Base-by-base conservation (phyloP, 2,113 vertebrate species). In the Hypocryptadius cinnamomeus region DNA sequence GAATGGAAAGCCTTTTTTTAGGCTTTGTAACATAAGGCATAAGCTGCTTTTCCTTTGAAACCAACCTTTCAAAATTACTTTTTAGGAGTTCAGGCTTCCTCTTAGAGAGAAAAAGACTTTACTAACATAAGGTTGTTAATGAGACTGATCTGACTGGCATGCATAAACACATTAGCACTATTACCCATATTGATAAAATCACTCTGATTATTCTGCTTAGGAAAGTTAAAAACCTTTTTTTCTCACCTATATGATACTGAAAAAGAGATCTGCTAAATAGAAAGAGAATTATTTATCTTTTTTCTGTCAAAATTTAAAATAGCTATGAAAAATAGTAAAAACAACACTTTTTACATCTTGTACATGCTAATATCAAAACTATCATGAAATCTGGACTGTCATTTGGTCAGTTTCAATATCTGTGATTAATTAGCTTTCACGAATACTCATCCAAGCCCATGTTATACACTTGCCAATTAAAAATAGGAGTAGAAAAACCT, bases 11-110 rank as follows among this genome's bases (percentile, higher is more conserved):
- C 33, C 86, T 95, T 74, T 28, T 66, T 83, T 81, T 66, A 72
- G 39, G 37, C 54, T 87, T 59, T 66, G 25, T 22, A 85, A 53
- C 56, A 79, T 24, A 68, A 85, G 63, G n/a, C 33, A 66, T 66
- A 79, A 87, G 39, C 30, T 65, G 25, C 28, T 80, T 91, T 82
- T 92, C 20, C 44, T 96, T 85, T 91, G n/a, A 91, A 95, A 91
- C 5, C 42, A 59, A 82, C 45, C 31, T 85, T 79, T 87, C 63
- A 87, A 89, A 92, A 91, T 79, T 3, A 94, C 53, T 79, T 85
- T 94, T 91, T 56, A 89, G 50, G 77, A 21, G 50, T 73, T 77
- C 53, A 45, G 23, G 40, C 15, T 90, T 87, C 45, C 85, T 76
- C 54, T 89, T 77, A 37, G 24, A 61, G 39, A 12, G 66, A 92